Conservation (phyloP, 2,888 invertebrate species). For the Dryococelus australis region DNA sequence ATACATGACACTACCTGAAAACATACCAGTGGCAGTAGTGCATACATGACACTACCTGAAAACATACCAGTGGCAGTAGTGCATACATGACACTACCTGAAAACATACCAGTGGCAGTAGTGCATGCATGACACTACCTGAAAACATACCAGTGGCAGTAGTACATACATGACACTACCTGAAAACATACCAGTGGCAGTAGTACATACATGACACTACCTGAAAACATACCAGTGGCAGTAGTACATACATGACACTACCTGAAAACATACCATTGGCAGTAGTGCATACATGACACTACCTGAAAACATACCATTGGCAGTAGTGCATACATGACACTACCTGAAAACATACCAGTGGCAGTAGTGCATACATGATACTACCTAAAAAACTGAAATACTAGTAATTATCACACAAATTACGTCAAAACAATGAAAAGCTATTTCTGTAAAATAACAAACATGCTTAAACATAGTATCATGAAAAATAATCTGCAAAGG, state of each 20-base stretch:
- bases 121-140: slow-evolving; percentile 34
- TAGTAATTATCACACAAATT: too few species aligned
- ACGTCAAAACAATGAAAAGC: too few species aligned
- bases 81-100: slow-evolving; percentile 34
- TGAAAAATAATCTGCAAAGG: too few species aligned
- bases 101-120: slow-evolving; percentile 16
- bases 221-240: slow-evolving; percentile 35
- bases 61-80: neutral
- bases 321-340: too few species aligned
- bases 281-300: too few species aligned
- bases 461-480: too few species aligned
- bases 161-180: slow-evolving; percentile 33
- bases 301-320: slow-evolving; percentile 38
- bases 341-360: slow-evolving; percentile 39
- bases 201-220: slow-evolving; percentile 13
- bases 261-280: slow-evolving; percentile 38
- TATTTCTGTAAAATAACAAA: too few species aligned
- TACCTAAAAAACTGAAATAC: too few species aligned
- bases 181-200: slow-evolving; percentile 27
- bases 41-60: slow-evolving; percentile 37
- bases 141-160: slow-evolving; percentile 13
- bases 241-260: too few species aligned
- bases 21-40: neutral
- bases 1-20: slow-evolving; percentile 39
- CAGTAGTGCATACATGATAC: too few species aligned